Percentiles rank a stretch among this genome's conserved stretches.
Evolutionary conservation across 2,797 vertebrate genomes (phyloP).

Genomic region (Peromyscus nudipes): DNA sequence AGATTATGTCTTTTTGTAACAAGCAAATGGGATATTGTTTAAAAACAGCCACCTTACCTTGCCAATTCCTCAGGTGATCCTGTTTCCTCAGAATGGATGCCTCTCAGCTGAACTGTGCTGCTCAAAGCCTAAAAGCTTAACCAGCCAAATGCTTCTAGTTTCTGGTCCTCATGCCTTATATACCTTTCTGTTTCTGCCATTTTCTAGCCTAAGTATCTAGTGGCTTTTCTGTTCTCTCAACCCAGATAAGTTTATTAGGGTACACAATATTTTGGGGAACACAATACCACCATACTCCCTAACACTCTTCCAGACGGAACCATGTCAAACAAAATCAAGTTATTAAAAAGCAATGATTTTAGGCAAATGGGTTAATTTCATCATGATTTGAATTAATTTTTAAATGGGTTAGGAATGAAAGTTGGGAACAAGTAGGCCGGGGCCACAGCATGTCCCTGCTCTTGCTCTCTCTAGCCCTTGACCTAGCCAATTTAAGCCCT

Average conservation of each 20-base stretch:
- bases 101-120: too few relatives aligned
- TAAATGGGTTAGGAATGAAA: constrained; percentile 66
- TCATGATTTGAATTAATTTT: constrained; percentile 71
- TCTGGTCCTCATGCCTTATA: too few relatives aligned
- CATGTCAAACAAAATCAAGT: constrained; percentile 76
- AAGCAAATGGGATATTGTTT: constrained; percentile 91
- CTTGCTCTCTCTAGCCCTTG: neutral
- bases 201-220: too few relatives aligned
- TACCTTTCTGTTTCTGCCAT: too few relatives aligned
- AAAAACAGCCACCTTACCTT: constrained; percentile 88
- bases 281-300: neutral
- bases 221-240: too few relatives aligned
- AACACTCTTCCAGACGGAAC: constrained; percentile 81
- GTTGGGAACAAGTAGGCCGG: neutral
- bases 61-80: too few relatives aligned
- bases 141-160: too few relatives aligned
- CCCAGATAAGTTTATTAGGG: too few relatives aligned
- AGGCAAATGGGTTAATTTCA: constrained; percentile 76
- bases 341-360: constrained; percentile 79
- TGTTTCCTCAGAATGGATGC: too few relatives aligned
- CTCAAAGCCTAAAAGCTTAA: too few relatives aligned
- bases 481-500: neutral
- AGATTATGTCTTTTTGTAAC: constrained; percentile 91
- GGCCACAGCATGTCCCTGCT: neutral
- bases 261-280: too few relatives aligned